A percentile compares a stretch with the other conserved stretches of the same genome.
Evolutionary conservation across 2,113 vertebrate species (phyloP).

Genomic region (Callorhinus ursinus): DNA sequence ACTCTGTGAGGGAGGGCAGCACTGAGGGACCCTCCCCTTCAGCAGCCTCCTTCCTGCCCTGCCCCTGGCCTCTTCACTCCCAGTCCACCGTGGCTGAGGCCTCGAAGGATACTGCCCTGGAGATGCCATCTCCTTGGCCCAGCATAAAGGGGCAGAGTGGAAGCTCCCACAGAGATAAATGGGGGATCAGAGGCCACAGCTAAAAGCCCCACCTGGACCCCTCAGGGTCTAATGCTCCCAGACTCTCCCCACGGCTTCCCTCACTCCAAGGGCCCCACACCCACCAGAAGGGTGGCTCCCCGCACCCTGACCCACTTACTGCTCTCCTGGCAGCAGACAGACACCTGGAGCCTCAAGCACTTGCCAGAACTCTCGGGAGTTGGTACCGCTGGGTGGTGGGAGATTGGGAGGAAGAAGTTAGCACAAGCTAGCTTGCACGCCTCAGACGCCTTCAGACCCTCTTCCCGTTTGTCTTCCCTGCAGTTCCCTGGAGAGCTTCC

Average conservation of each 20-base stretch:
- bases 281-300: not conserved
- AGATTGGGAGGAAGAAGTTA: conserved; percentile 34
- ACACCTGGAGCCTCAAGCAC: conserved; percentile 85
- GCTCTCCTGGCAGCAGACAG: conserved; percentile 84
- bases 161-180: not conserved
- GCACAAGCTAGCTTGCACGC: not conserved
- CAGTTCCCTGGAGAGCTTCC: not conserved
- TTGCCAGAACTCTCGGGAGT: conserved; percentile 79
- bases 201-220: not conserved
- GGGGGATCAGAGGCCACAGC: not conserved
- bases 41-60: not conserved
- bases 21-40: not conserved
- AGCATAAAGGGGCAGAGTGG: not conserved
- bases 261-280: not conserved
- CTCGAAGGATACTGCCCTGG: not conserved
- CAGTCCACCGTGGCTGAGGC: not conserved
- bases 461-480: not conserved
- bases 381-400: conserved; percentile 80
- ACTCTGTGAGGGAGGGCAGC: conserved; percentile 44
- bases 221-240: not conserved
- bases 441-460: not conserved
- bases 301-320: conserved; percentile 77
- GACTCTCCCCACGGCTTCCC: not conserved
- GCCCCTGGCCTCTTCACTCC: not conserved
- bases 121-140: not conserved